Conservation (phyloP, 2,797 vertebrate species). For the Poliocrania exsul region DNA sequence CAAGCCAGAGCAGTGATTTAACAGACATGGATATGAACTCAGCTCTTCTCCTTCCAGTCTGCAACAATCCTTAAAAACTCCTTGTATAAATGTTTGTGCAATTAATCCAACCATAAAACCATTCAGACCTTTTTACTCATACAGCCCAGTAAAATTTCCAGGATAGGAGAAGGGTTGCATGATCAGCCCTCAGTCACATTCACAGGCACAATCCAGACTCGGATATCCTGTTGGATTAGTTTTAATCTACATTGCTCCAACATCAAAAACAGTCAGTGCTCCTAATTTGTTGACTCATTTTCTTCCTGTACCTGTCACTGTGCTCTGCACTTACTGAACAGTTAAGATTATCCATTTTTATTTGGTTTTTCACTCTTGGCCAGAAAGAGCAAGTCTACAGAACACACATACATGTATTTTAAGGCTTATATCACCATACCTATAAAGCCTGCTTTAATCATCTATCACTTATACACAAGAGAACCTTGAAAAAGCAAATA, state of each 20-base stretch:
- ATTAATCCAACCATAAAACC: slow-evolving; percentile 25
- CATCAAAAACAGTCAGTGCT: neutral
- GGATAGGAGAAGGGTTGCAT: neutral
- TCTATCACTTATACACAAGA: neutral
- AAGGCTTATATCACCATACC: neutral
- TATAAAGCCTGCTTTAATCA: neutral
- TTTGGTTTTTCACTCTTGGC: neutral
- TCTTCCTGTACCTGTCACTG: neutral
- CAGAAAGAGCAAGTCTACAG: neutral
- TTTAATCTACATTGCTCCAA: neutral
- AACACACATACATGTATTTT: neutral
- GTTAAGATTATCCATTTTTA: neutral
- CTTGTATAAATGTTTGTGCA: slow-evolving; percentile 28
- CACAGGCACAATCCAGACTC: neutral
- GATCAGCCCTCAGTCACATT: neutral
- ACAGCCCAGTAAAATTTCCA: neutral
- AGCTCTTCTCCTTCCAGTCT: neutral
- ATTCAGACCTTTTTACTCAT: neutral
- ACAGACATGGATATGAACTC: neutral
- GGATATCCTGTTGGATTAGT: neutral
- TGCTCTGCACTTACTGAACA: neutral
- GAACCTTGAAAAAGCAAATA: neutral
- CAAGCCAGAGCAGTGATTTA: neutral
- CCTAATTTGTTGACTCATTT: neutral
- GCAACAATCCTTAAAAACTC: slow-evolving; percentile 1